Evolutionary conservation across 2,113 vertebrate genomes (phyloP).

Genomic region (Tenebrosternarchus preto): DNA sequence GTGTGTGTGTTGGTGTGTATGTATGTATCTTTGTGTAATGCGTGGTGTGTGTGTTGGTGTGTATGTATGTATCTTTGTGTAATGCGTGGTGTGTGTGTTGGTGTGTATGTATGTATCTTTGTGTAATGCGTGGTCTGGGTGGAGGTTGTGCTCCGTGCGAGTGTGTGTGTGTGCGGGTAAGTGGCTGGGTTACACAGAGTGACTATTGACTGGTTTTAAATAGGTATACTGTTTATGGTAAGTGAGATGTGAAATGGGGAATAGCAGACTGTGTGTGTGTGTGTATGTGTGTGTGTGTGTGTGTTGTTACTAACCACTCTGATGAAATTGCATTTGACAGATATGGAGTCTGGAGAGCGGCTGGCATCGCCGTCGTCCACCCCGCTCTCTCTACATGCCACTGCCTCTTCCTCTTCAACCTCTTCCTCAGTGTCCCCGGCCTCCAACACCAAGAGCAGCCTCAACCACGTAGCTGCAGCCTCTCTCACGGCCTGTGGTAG

Average conservation of each 20-base stretch:
- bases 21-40: too few species aligned
- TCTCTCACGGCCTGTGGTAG: slow-evolving; percentile 88
- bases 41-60: slow-evolving; percentile 20
- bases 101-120: slow-evolving; percentile 31
- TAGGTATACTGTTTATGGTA: slow-evolving; percentile 79
- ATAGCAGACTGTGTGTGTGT: slow-evolving; percentile 63
- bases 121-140: slow-evolving; percentile 27
- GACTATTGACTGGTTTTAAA: slow-evolving; percentile 73
- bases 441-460: slow-evolving; percentile 83
- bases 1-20: slow-evolving; percentile 18
- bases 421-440: slow-evolving; percentile 77
- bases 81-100: slow-evolving; percentile 7
- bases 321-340: slow-evolving; percentile 71
- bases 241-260: slow-evolving; percentile 79
- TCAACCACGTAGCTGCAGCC: slow-evolving; percentile 81
- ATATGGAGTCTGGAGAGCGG: slow-evolving; percentile 89
- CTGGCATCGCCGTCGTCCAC: slow-evolving; percentile 78
- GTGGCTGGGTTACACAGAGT: slow-evolving; percentile 18
- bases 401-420: slow-evolving; percentile 67
- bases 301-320: slow-evolving; percentile 53
- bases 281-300: slow-evolving; percentile 39
- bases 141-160: slow-evolving; percentile 10
- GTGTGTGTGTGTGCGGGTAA: slow-evolving; percentile 23
- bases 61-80: neutral
- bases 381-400: slow-evolving; percentile 83